phyloP scores from a whole-genome alignment of 2,888 invertebrate species.

The Nasonia oneida region DNA sequence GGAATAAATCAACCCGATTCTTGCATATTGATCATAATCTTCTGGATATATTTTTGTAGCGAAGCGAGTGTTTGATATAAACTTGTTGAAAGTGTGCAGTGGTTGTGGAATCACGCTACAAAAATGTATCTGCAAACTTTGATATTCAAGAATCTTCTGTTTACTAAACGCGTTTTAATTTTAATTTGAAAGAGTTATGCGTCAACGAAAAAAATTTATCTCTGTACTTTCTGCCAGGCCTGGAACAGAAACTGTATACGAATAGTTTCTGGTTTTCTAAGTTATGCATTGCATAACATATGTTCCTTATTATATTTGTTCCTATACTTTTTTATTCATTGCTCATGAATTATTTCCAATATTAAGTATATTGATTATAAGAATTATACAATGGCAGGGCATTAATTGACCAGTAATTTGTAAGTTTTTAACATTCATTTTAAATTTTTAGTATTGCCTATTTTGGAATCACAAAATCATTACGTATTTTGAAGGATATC shows the following conservation, averaged over 20 bases:
- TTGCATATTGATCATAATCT: slow-evolving; percentile 34
- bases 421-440: slow-evolving; percentile 39
- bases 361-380: slow-evolving; percentile 33
- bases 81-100: slow-evolving; percentile 34
- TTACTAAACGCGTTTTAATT: neutral
- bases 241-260: slow-evolving; percentile 60
- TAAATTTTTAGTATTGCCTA: neutral
- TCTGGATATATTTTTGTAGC: slow-evolving; percentile 39
- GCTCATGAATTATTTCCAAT: slow-evolving; percentile 24
- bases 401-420: slow-evolving; percentile 53
- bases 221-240: slow-evolving; percentile 25
- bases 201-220: neutral
- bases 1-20: slow-evolving; percentile 25
- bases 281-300: slow-evolving; percentile 69
- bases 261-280: slow-evolving; percentile 72
- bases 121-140: slow-evolving; percentile 29
- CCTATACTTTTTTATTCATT: slow-evolving; percentile 73
- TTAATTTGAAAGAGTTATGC: neutral
- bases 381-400: slow-evolving; percentile 31
- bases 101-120: neutral
- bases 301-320: slow-evolving; percentile 76
- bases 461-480: slow-evolving; percentile 22
- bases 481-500: slow-evolving; percentile 18
- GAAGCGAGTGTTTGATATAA: slow-evolving; percentile 22
- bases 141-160: slow-evolving; percentile 42